Conservation (phyloP, 2,797 vertebrate species). For the Poecilia wingei region DNA sequence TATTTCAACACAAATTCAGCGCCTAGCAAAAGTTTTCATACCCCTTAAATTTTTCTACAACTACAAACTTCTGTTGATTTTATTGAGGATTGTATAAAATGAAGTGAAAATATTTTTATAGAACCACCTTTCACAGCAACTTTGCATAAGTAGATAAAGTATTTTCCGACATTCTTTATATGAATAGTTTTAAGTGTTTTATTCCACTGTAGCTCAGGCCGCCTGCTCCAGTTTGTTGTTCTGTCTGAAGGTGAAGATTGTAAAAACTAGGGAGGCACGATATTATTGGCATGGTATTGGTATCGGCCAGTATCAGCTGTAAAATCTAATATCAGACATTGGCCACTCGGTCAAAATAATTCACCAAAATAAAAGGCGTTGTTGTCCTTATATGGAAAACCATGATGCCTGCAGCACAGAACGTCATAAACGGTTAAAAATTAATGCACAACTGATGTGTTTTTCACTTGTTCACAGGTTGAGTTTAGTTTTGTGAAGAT, state of each 20-base stretch:
- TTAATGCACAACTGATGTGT: no score
- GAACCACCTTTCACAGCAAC: neutral
- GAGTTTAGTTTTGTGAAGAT: no score
- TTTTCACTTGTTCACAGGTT: no score
- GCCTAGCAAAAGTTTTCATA: neutral
- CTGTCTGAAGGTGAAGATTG: neutral
- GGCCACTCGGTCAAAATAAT: no score
- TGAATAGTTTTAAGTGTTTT: neutral
- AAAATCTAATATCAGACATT: no score
- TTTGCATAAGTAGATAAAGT: neutral
- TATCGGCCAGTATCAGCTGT: no score
- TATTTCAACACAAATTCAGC: conserved; percentile 28
- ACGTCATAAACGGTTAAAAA: no score
- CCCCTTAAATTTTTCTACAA: neutral
- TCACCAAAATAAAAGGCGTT: no score
- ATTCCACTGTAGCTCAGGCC: neutral
- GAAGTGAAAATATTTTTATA: neutral
- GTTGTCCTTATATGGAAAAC: no score
- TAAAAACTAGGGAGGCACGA: neutral
- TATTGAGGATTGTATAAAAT: neutral
- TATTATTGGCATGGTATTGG: no score
- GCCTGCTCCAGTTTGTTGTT: neutral
- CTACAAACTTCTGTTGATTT: neutral
- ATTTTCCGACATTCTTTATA: neutral
- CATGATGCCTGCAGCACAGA: no score